Evolutionary conservation across 2,888 invertebrate genomes (phyloP), one percentile per base, ranked within the genome.

Genomic region (Clusia tigrina): DNA sequence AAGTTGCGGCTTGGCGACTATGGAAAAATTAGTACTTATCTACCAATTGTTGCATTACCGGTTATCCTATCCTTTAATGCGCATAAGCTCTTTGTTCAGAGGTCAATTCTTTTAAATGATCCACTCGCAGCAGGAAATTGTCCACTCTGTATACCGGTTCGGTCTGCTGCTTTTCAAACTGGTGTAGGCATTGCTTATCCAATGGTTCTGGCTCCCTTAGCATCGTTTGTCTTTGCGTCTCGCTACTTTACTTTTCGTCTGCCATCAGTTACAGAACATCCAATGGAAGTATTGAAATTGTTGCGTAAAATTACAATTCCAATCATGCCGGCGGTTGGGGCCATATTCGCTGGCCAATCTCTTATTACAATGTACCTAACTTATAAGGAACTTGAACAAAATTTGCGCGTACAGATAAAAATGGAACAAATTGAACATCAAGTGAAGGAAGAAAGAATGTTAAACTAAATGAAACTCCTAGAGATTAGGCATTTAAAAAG

Each of bases 141-240:
- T 72, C 87, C 90, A 0, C 73, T 90, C 3, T 93, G 93, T 75
- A 73, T 87, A 23, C 89, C 92, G 83, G 67, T 89, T 0, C 86
- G 85, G 65, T 87, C 91, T 24, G 85, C 86, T 2, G 79, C 83
- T 0, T 69, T 89, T 22, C 91, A 91, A 80, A 71, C 85, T 0
- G 69, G 74, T 0, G 63, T 86, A 3, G 89, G 89, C 0, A 73
- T 87, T 1, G 69, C 85, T 2, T 89, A 91, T 76, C 91, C 93
- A 0, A 75, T 88, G 69, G 38, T 89, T 1, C 70, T 91, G 52
- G 86, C 87, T 1, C 89, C 91, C 6, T 62, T 87, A 1, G 82
- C 88, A 48, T 84, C 87, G 58, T 85, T 90, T 70, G 85, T 89
- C 85, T 85, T 89, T 67, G 89, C 90, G 25, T 85, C 86, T 56